Evolutionary conservation across 2,888 invertebrate genomes (phyloP).

Genomic region (Polylopha cassiicola): DNA sequence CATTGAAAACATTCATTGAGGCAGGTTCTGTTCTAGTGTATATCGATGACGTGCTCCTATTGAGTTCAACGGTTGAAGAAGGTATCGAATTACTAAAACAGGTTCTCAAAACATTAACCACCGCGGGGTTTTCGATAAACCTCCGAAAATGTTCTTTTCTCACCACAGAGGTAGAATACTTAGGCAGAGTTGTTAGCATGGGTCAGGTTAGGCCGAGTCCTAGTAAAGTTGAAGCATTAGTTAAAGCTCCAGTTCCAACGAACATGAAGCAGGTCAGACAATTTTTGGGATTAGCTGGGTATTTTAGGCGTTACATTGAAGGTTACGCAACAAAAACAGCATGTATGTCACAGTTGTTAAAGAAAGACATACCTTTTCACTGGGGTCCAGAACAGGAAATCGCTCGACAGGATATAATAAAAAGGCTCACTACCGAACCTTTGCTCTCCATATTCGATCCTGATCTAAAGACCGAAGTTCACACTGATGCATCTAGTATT

Average conservation of each 20-base stretch:
- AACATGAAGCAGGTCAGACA: constrained; percentile 5
- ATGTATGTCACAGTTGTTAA: neutral
- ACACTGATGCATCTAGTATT: no score
- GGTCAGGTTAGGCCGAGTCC: constrained; percentile 25
- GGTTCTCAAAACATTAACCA: constrained; percentile 2
- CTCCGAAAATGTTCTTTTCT: constrained; percentile 16
- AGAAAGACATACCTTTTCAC: neutral
- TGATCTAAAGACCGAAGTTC: no score
- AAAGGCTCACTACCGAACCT: constrained; percentile 11
- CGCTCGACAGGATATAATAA: neutral
- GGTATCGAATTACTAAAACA: neutral
- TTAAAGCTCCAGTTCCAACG: neutral
- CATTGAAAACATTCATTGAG: constrained; percentile 7
- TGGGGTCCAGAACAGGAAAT: constrained; percentile 1
- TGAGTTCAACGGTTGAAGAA: constrained; percentile 4
- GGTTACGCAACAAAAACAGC: constrained; percentile 3
- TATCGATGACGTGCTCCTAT: constrained; percentile 17
- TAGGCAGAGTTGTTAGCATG: constrained; percentile 9
- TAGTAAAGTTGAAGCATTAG: constrained; percentile 18
- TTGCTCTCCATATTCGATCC: no score
- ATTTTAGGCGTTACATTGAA: constrained; percentile 4
- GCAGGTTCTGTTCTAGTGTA: constrained; percentile 18
- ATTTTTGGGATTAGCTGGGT: constrained; percentile 6
- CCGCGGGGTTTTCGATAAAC: constrained; percentile 17
- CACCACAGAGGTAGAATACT: constrained; percentile 14